Evolutionary conservation across 1,140 invertebrate species (phyloP).

Genomic region (Bombus pyrosoma): DNA sequence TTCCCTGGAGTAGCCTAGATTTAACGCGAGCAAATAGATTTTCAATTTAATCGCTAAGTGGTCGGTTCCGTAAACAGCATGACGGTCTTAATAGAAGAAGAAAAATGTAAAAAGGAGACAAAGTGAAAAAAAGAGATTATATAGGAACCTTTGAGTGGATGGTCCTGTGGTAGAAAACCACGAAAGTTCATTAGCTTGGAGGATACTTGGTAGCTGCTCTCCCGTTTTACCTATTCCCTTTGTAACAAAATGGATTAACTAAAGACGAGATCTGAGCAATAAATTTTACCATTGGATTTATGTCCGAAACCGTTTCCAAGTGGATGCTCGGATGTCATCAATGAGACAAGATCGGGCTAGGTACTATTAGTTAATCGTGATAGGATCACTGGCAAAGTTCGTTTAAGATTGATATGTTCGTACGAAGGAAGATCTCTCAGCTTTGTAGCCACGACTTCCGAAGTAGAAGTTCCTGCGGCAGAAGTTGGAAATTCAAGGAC

Average conservation of each 20-base stretch:
- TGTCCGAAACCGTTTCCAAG: not conserved
- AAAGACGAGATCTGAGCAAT: not conserved
- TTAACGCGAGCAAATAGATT: not conserved
- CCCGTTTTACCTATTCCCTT: not conserved
- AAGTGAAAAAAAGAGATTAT: not conserved
- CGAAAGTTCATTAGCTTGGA: not conserved
- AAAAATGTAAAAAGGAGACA: not conserved
- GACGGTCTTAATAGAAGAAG: not conserved
- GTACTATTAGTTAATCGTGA: conserved; percentile 57
- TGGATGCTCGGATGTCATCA: not conserved
- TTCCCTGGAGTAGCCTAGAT: not conserved
- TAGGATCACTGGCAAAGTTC: conserved; percentile 14
- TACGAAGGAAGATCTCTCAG: not conserved
- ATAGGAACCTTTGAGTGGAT: not conserved
- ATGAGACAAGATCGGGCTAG: conserved; percentile 3
- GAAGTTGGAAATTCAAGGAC: conserved; percentile 49
- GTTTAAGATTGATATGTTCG: conserved; percentile 51
- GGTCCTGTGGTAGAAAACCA: not conserved
- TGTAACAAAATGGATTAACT: not conserved
- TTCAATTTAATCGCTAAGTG: not conserved
- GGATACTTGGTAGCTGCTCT: not conserved
- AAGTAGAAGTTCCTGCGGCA: conserved; percentile 33
- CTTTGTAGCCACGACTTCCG: conserved; percentile 30
- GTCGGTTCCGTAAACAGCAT: not conserved
- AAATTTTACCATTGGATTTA: not conserved